Evolutionary conservation across 2,797 vertebrate species (phyloP).

Genomic region (Cyclura pinguis): DNA sequence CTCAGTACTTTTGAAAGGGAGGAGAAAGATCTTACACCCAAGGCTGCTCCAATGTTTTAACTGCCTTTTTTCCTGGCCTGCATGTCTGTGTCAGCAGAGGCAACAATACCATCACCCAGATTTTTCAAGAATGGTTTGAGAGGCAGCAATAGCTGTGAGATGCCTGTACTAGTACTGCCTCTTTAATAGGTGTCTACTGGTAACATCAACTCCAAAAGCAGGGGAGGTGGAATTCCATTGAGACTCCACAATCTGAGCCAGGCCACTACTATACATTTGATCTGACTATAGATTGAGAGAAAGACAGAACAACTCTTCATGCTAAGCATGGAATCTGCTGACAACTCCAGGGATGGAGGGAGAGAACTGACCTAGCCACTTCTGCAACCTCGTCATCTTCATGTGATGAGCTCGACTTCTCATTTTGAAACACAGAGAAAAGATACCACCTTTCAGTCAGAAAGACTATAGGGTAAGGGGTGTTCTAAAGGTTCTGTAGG

Average conservation of each 20-base stretch:
- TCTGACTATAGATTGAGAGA: neutral
- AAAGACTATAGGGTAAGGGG: too few relatives aligned
- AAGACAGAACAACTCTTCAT: neutral
- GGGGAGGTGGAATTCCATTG: neutral
- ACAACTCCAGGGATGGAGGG: too few relatives aligned
- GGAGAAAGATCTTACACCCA: neutral
- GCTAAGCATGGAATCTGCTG: neutral
- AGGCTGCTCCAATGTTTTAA: neutral
- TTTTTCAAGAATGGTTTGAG: neutral
- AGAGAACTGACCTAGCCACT: too few relatives aligned
- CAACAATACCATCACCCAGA: neutral
- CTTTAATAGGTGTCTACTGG: neutral
- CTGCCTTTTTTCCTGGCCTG: neutral
- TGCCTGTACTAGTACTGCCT: neutral
- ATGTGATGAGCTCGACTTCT: too few relatives aligned
- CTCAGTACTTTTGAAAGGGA: neutral
- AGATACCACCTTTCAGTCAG: too few relatives aligned
- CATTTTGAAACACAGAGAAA: too few relatives aligned
- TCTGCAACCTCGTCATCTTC: too few relatives aligned
- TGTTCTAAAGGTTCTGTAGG: too few relatives aligned
- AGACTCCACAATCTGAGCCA: neutral
- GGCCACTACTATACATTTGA: neutral
- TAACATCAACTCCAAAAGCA: neutral
- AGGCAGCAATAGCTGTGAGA: neutral
- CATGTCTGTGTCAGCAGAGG: neutral